phyloP scores from a whole-genome alignment of 2,888 invertebrate genomes.

The Homarus gammarus region DNA sequence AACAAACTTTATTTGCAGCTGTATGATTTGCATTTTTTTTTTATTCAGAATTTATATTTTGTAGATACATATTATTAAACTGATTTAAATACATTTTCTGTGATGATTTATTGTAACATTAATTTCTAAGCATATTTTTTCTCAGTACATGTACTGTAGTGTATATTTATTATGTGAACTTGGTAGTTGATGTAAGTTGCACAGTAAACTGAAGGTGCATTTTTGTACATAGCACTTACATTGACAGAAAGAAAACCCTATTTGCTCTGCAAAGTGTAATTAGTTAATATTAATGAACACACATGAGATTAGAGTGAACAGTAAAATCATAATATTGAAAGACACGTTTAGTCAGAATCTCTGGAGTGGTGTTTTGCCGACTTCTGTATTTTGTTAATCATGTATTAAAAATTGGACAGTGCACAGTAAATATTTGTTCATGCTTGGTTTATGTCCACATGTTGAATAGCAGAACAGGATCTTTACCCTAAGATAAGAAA shows the following conservation, averaged over 20 bases:
- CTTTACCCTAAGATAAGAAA: background rate
- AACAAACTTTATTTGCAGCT: conserved; percentile 38
- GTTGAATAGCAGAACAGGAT: background rate
- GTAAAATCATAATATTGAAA: too few relatives aligned
- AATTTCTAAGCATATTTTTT: conserved; percentile 38
- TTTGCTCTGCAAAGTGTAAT: background rate
- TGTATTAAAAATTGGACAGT: background rate
- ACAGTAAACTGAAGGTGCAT: conserved; percentile 14
- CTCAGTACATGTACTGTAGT: conserved; percentile 34
- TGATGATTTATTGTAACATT: conserved; percentile 60
- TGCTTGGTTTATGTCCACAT: too few relatives aligned
- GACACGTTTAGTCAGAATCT: conserved; percentile 20
- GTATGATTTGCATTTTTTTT: background rate
- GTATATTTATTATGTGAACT: background rate
- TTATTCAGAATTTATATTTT: conserved; percentile 47
- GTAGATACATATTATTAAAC: conserved; percentile 27
- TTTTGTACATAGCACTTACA: background rate
- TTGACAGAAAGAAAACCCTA: background rate
- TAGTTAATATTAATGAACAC: background rate
- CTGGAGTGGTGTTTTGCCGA: conserved; percentile 5
- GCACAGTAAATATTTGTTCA: too few relatives aligned
- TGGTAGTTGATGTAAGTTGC: background rate
- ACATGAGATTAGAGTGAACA: too few relatives aligned
- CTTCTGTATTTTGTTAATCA: background rate
- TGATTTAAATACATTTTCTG: conserved; percentile 47